Base-by-base conservation (phyloP, 2,113 vertebrate species). In the Clarias magur region DNA sequence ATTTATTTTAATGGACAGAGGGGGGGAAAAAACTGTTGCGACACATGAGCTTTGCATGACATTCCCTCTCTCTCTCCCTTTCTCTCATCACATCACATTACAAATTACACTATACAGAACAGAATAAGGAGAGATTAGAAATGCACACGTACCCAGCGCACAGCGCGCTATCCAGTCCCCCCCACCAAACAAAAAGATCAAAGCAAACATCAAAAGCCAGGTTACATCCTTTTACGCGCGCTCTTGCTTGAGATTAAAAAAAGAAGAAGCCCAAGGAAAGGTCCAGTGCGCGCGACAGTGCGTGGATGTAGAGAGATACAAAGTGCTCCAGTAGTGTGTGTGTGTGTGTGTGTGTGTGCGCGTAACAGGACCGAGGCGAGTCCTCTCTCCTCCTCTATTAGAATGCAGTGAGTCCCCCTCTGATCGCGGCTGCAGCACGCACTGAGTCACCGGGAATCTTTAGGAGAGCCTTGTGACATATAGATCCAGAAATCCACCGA, bases 401-500 rank as follows among this genome's bases (percentile, higher is more conserved):
- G 92, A 91, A 95, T 95, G 94, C 94, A 93, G 91, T 88, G 92
- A 90, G 92, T 94, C 90, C 92, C 92, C 92, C 93, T 94, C 89
- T 85, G 85, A 72, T 87, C 90, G 62, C 67, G 67, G 27, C 85
- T 83, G 59, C 83, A 86, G 91, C 91, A 91, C 89, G 93, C 95
- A 93, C 90, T 93, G 94, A 94, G 88, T 95, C 94, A 95, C 93
- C 90, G 90, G 72, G 91, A 94, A 88, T 78, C 92, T 91, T 90
- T 91, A 85, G 38, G 79, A 92, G 83, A 88, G 86, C 81, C 87
- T 62, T 75, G 81, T 87, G 86, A 86, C 89, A 87, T 48, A 87
- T 93, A 94, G 85, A 94, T 95, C 94, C 94, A 92, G 86, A 91
- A 89, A 83, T 48, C 48, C 48, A 48, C 48, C 48, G 42, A 42